Base-by-base conservation (phyloP, 2,888 invertebrate species). In the Trissonchulus latispiculum region DNA sequence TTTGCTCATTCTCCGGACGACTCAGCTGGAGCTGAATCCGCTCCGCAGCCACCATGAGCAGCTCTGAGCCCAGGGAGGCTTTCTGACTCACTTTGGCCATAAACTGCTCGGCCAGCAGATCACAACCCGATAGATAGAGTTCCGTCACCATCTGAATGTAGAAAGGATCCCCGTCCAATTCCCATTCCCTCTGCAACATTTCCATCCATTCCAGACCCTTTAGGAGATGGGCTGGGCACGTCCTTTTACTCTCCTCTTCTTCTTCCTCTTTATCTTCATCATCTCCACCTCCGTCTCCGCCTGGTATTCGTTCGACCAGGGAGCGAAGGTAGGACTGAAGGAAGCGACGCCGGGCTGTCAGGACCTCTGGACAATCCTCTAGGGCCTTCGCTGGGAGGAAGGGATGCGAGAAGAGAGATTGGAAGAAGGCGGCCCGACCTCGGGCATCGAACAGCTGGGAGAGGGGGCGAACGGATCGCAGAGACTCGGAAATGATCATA, bases 351-450 rank as follows among this genome's bases (percentile, higher is more conserved):
- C 36, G 36, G 31, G 36, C 69, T 23, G n/a, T 68, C 8, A 68
- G 8, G 33, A n/a, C 33, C 2, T 32, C 36, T n/a, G 31, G 35
- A 31, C 31, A 36, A n/a, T 33, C 35, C 33, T 68, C 69, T n/a
- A n/a, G n/a, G n/a, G n/a, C n/a, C n/a, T 23, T 33, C 8, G 36
- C 36, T 15, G 69, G 35, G n/a, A 68, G 33, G 15, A 68, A n/a
- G n/a, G 69, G 69, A 33, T 68, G 33, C 28, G 69, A 68, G 36
- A 36, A 68, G n/a, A 68, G 36, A n/a, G 69, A 68, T n/a, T 28
- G 35, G 8, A 36, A 28, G n/a, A 64, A 29, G 15, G 69, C 69
- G 15, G 69, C 28, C 8, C 28, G 3, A 33, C 69, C 69, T 68
- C 36, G 31, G 2, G 33, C 69, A 36, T 68, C 69, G 35, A 36